These are phyloP conservation scores for Aphodius sticticus DNA, from an alignment of 2,888 invertebrate species.

Conservation along the genomic window DNA sequence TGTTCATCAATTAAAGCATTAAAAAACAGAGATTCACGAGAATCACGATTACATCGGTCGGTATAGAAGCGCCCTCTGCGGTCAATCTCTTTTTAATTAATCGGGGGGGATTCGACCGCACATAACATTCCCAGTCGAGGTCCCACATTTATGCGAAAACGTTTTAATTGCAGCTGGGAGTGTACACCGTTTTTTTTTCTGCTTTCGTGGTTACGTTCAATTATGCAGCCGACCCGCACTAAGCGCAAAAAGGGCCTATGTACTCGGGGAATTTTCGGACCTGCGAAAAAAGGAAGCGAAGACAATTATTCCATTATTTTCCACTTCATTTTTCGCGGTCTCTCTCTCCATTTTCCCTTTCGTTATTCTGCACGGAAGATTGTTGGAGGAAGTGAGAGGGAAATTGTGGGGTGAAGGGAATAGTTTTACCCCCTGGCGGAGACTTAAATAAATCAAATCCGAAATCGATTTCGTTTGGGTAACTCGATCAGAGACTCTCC, in stretches of 20 bases:
- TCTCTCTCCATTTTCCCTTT: not conserved
- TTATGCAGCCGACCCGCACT: not conserved
- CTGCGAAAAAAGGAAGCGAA: not conserved
- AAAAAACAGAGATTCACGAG: not conserved
- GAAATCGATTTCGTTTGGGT: slow-evolving; percentile 4
- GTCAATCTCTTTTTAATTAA: slow-evolving; percentile 4
- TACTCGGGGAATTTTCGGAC: not conserved
- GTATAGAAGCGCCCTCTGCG: not conserved
- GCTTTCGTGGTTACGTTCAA: not conserved
- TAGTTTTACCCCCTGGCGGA: not conserved
- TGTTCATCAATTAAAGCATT: not conserved
- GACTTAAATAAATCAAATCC: not conserved
- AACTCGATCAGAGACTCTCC: not conserved
- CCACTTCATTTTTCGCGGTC: slow-evolving; percentile 4
- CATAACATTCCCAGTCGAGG: not conserved
- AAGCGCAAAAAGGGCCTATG: not conserved
- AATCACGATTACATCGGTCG: not conserved
- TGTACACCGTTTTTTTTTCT: not conserved
- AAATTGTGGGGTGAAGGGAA: not conserved
- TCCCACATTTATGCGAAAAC: not conserved
- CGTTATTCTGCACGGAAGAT: not conserved
- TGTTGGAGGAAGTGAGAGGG: not conserved
- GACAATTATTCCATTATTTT: slow-evolving; percentile 4
- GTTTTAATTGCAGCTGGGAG: not conserved
- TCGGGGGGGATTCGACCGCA: not conserved